These are phyloP conservation scores for Cephus pygmeus DNA, from an alignment of 2,888 invertebrate genomes.

Conservation along the genomic window DNA sequence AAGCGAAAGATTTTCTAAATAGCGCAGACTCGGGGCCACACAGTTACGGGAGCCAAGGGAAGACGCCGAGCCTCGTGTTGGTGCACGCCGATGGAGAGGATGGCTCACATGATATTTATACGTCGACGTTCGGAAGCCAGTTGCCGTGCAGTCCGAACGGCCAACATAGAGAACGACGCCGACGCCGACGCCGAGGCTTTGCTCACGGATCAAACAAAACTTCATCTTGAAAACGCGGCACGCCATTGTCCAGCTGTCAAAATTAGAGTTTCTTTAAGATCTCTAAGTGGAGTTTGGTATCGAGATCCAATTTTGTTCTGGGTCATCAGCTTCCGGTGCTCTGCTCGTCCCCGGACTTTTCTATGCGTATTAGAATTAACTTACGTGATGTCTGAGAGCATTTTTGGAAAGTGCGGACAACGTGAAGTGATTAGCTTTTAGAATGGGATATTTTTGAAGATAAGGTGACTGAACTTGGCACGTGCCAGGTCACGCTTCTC, in stretches of 20 bases:
- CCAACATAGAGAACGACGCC: neutral
- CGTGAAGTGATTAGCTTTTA: neutral
- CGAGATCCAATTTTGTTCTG: neutral
- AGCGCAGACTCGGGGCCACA: slow-evolving; percentile 41
- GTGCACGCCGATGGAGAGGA: slow-evolving; percentile 22
- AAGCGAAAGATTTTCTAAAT: slow-evolving; percentile 55
- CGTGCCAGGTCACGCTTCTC: neutral
- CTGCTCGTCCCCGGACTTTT: neutral
- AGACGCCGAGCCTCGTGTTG: neutral
- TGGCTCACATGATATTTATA: slow-evolving; percentile 51
- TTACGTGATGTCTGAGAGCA: neutral
- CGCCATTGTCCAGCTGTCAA: neutral
- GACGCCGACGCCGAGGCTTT: neutral
- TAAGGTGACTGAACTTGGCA: neutral
- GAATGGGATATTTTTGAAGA: neutral
- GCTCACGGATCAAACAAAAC: neutral
- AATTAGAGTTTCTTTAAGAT: neutral
- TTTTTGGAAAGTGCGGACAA: neutral
- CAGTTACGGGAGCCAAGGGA: neutral
- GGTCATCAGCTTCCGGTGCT: neutral
- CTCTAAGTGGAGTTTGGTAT: neutral
- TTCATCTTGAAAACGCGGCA: neutral
- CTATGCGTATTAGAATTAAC: neutral
- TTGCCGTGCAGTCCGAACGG: slow-evolving; percentile 12
- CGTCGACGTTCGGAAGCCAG: slow-evolving; percentile 34